Base-by-base conservation (phyloP, 2,888 invertebrate species). In the Tineola bisselliella region DNA sequence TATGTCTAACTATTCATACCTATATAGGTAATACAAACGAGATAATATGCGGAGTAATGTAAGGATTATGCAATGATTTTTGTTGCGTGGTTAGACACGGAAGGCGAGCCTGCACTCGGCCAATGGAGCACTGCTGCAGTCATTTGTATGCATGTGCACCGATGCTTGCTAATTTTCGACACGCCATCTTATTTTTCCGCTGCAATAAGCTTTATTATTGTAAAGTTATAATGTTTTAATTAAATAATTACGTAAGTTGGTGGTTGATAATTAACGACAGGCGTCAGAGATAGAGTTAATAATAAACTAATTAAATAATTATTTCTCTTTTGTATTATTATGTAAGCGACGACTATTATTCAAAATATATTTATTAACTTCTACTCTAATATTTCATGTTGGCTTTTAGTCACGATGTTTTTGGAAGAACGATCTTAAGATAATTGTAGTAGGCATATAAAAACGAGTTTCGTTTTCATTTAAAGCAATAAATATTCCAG, bases 61-160 rank as follows among this genome's bases (percentile, higher is more conserved):
- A 54, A 54, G 54, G 25, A 25, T 83, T 79, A 79, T 72, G 79
- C 73, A 83, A 83, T 68, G 56, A 54, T 48, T 48, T 15, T 56
- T 30, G 69, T 80, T 78, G 78, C 79, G 78, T 81, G 78, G 75
- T 74, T 67, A 72, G 74, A 84, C 76, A 72, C 83, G 84, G 84
- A 84, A 84, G 83, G 74, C 75, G 70, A 67, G 44, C 54, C 25
- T 74, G 71, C 79, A 83, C 73, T 84, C 79, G 84, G 79, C 77
- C 81, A 84, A 79, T 54, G 54, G 54, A 54, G 54, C 54, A 54
- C 30, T 13, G 58, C 58, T 13, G 58, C 33, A 17, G 5, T 58
- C 31, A 17, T 58, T 58, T 58, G 33, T 17, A 33, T 58, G 58
- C 58, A 58, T 58, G 58, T 58, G 58, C 58, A 58, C 12, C 58